Evolutionary conservation across 2,797 vertebrate genomes (phyloP), one percentile per base, ranked within the genome.

Genomic region (Psittacula echo): DNA sequence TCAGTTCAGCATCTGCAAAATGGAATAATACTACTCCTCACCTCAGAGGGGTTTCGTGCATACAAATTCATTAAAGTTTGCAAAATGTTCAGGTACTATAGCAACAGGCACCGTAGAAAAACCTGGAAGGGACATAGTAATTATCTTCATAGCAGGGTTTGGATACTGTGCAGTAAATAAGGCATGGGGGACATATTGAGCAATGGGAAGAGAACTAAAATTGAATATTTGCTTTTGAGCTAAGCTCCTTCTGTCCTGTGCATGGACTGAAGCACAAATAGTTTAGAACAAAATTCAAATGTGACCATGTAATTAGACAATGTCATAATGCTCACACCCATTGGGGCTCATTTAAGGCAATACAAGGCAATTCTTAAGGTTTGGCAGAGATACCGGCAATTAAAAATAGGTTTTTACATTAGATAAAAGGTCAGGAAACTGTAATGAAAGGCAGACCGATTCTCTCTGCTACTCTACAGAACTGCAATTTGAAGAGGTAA

Each of bases 351-450:
- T 95, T 92, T 95, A 74, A 86, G 74, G 71, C 84, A 45, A n/a
- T 87, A 74, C 47, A 65, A 90, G 92, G 86, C 88, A 90, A 83
- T 96, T 95, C 94, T 94, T 94, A 90, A 94, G 84, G 75, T 93
- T 93, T 97, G 96, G 96, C 94, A 96, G 93, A 94, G 90, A 74
- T 50, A 87, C 24, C 16, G 56, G 86, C 81, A 92, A 93, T 97
- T 96, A 94, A 95, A 96, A 95, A 90, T 87, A 92, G 84, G 56
- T 61, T 95, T 95, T 92, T 87, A 85, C 68, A 87, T 92, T 94
- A 94, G 86, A 95, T 86, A 83, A 96, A 95, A 95, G 95, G 94
- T 97, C 78, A 97, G 93, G 64, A 95, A 94, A 82, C 90, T 74
- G 51, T 92, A 90, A 94, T 87, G 93, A 94, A 96, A 92, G 74